These are phyloP conservation scores for Etheostoma spectabile DNA, from an alignment of 2,113 vertebrate species.

Conservation along the genomic window DNA sequence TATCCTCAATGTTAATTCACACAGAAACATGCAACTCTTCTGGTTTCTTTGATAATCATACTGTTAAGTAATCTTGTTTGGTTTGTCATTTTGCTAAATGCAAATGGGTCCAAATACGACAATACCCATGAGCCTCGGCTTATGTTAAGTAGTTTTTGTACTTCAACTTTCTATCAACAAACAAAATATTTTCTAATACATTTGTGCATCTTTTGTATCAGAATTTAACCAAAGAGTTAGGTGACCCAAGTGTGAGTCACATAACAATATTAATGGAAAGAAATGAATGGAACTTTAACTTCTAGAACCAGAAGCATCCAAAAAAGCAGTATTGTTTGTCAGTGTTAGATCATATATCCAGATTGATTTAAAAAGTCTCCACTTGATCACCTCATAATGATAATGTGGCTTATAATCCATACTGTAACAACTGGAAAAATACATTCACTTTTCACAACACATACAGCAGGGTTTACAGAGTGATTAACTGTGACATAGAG, in stretches of 20 bases:
- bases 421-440: neutral
- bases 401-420: neutral
- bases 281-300: neutral
- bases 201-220: neutral
- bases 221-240: neutral
- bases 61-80: neutral
- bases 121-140: neutral
- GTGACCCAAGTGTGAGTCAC: neutral
- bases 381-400: neutral
- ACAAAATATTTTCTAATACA: neutral
- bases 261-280: neutral
- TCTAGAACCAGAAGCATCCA: neutral
- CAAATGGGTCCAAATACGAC: neutral
- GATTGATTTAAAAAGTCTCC: neutral
- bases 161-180: neutral
- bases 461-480: neutral
- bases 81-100: neutral
- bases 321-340: neutral
- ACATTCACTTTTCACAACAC: neutral
- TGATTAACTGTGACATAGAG: neutral
- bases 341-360: neutral
- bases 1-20: neutral
- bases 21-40: neutral
- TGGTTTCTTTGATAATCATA: neutral
- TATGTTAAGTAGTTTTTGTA: neutral